Evolutionary conservation across 2,797 vertebrate species (phyloP).

Genomic region (Characodon lateralis): DNA sequence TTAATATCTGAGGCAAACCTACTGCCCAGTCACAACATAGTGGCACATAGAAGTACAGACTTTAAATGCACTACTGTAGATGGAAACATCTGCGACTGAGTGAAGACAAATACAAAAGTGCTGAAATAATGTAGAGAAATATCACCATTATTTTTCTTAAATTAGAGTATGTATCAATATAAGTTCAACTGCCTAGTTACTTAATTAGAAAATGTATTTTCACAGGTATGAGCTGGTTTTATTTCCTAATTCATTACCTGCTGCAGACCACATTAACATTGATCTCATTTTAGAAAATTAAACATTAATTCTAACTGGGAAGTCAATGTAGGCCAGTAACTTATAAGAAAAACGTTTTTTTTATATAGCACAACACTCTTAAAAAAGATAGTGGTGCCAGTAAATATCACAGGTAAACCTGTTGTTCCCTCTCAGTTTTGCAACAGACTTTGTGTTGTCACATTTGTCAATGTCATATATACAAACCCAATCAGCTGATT

Average conservation of each 20-base stretch:
- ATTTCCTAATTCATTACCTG: background rate
- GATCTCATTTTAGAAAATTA: background rate
- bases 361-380: too few relatives aligned
- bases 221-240: background rate
- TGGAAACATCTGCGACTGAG: background rate
- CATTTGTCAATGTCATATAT: too few relatives aligned
- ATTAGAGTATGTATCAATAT: background rate
- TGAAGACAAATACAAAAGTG: background rate
- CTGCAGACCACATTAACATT: background rate
- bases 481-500: too few relatives aligned
- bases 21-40: constrained; percentile 29
- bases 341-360: too few relatives aligned
- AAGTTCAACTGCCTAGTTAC: background rate
- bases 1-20: constrained; percentile 33
- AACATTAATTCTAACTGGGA: too few relatives aligned
- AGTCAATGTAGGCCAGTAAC: too few relatives aligned
- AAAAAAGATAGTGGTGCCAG: background rate
- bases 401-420: background rate
- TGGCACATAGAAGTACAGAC: constrained; percentile 14
- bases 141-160: background rate
- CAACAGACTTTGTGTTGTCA: too few relatives aligned
- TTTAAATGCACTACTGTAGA: constrained; percentile 11
- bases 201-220: background rate
- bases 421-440: background rate
- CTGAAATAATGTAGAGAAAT: background rate